Evolutionary conservation across 2,888 invertebrate genomes (phyloP).

Genomic region (Lypha dubia): DNA sequence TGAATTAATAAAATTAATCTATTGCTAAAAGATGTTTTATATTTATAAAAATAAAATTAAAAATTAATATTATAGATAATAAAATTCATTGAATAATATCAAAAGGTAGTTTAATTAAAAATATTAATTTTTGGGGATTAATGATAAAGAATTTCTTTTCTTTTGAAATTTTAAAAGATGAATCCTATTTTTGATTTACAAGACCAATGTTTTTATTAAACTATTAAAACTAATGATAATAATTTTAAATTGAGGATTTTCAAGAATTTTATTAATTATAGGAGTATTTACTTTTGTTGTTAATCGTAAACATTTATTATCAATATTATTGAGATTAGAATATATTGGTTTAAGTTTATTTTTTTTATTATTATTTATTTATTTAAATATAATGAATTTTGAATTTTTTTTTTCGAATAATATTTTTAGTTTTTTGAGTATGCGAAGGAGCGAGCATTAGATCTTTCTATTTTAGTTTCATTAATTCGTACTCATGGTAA

Average conservation of each 20-base stretch:
- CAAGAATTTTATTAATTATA: slow-evolving; percentile 84
- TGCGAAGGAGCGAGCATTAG: slow-evolving; percentile 88
- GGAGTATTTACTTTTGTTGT: slow-evolving; percentile 85
- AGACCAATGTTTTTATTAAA: slow-evolving; percentile 88
- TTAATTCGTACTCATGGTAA: no score
- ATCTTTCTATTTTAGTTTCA: slow-evolving; percentile 85
- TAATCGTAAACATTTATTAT: slow-evolving; percentile 86
- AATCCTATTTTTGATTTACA: no score
- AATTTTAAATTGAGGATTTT: slow-evolving; percentile 81
- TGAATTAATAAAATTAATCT: no score
- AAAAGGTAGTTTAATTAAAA: no score
- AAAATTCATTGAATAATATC: no score
- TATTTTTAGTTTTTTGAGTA: slow-evolving; percentile 87
- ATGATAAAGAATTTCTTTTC: slow-evolving; percentile 85
- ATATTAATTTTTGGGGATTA: slow-evolving; percentile 90
- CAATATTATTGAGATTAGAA: slow-evolving; percentile 86
- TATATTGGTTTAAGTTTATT: slow-evolving; percentile 86
- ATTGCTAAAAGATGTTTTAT: no score
- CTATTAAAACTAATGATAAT: slow-evolving; percentile 86
- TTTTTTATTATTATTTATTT: slow-evolving; percentile 84
- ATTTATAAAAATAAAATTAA: no score
- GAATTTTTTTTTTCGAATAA: slow-evolving; percentile 85
- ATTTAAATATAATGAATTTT: slow-evolving; percentile 84
- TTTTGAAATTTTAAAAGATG: slow-evolving; percentile 87
- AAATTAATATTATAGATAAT: no score